Conservation (phyloP, 2,113 vertebrate species). For the Chelonoidis abingdonii region DNA sequence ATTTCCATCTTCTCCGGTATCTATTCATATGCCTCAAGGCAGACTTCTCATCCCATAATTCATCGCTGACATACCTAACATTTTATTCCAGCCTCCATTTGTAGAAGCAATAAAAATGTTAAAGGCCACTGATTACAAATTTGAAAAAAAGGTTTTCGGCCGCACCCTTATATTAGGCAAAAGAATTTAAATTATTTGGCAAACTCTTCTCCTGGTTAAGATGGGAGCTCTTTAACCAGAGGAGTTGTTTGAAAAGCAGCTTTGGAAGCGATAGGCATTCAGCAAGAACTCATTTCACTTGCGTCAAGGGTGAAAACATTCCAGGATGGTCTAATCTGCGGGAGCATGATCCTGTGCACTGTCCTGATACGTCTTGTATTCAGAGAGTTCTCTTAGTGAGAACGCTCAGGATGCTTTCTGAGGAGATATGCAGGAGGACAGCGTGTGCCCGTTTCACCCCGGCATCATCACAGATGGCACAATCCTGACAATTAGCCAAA, state of each 20-base stretch:
- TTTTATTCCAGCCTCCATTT: slow-evolving; percentile 64
- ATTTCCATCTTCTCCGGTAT: slow-evolving; percentile 48
- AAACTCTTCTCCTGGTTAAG: slow-evolving; percentile 37
- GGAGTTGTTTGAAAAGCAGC: background rate
- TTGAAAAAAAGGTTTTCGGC: slow-evolving; percentile 56
- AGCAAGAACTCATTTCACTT: background rate
- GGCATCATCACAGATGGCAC: background rate
- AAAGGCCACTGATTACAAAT: background rate
- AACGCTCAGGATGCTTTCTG: background rate
- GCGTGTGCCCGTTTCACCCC: background rate
- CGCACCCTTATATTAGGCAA: slow-evolving; percentile 58
- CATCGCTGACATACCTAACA: slow-evolving; percentile 59
- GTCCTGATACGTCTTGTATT: background rate
- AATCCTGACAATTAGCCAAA: background rate
- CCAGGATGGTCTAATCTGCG: background rate
- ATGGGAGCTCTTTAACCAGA: slow-evolving; percentile 43
- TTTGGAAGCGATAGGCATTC: too few species aligned
- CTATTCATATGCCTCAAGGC: slow-evolving; percentile 66
- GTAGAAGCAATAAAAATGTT: slow-evolving; percentile 66
- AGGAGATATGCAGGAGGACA: background rate
- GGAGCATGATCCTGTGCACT: background rate
- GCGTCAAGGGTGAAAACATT: background rate
- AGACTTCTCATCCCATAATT: slow-evolving; percentile 55
- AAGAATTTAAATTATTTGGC: slow-evolving; percentile 73
- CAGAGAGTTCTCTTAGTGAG: background rate